phyloP scores from a whole-genome alignment of 2,888 invertebrate genomes.

The Petrolisthes manimaculis region DNA sequence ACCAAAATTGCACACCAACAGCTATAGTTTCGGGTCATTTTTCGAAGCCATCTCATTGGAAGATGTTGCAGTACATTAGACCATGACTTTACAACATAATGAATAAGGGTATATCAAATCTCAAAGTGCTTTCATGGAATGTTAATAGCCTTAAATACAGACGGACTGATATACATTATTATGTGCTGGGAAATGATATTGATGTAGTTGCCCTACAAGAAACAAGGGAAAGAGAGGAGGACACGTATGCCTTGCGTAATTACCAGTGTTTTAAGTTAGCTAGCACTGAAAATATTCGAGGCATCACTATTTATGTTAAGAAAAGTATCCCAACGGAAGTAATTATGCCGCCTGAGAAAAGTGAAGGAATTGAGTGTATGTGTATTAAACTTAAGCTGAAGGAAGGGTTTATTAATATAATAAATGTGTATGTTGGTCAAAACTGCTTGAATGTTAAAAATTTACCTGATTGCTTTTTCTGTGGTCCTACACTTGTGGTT shows the following conservation, averaged over 20 bases:
- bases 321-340: neutral
- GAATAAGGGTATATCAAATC: neutral
- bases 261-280: neutral
- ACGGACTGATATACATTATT: neutral
- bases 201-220: neutral
- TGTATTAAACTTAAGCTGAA: neutral
- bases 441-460: neutral
- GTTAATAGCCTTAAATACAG: neutral
- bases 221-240: neutral
- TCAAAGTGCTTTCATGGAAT: neutral
- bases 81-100: neutral
- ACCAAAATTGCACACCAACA: no score
- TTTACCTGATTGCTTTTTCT: neutral
- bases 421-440: neutral
- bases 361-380: neutral
- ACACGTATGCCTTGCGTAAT: no score
- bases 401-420: neutral
- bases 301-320: neutral
- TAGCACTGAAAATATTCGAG: neutral
- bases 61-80: no score
- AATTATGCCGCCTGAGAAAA: neutral
- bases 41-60: no score
- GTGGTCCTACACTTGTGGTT: neutral
- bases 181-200: neutral
- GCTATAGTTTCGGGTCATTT: no score